These are phyloP conservation scores for Typhlichthys subterraneus DNA, from an alignment of 2,797 vertebrate species.

Conservation along the genomic window DNA sequence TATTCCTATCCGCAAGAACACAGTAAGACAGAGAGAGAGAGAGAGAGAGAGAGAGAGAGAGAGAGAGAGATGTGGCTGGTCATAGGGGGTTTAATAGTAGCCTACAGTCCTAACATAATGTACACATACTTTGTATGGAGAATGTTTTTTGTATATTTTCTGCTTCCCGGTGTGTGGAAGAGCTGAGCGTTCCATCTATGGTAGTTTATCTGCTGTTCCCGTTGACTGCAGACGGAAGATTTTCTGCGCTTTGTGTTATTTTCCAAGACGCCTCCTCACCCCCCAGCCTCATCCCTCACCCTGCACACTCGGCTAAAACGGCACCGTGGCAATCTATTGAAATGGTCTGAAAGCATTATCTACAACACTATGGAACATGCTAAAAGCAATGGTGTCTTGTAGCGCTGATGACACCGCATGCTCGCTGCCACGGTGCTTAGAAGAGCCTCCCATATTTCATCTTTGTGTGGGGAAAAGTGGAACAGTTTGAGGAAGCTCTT, in stretches of 20 bases:
- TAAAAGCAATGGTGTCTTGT: slow-evolving; percentile 71
- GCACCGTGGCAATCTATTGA: slow-evolving; percentile 74
- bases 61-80: neutral
- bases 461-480: slow-evolving; percentile 15
- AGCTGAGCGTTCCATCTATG: slow-evolving; percentile 6
- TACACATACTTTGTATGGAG: neutral
- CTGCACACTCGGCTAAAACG: slow-evolving; percentile 77
- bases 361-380: slow-evolving; percentile 76
- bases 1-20: neutral
- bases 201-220: slow-evolving; percentile 60
- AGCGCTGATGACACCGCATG: slow-evolving; percentile 64
- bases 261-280: slow-evolving; percentile 77
- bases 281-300: slow-evolving; percentile 72
- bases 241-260: slow-evolving; percentile 77
- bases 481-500: slow-evolving; percentile 46
- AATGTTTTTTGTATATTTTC: slow-evolving; percentile 38
- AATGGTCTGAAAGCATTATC: slow-evolving; percentile 73
- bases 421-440: slow-evolving; percentile 38
- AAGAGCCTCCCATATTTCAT: slow-evolving; percentile 44
- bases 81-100: slow-evolving; percentile 1
- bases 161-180: slow-evolving; percentile 39
- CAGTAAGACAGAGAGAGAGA: neutral
- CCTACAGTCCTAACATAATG: neutral
- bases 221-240: slow-evolving; percentile 64
- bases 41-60: neutral